Base-by-base conservation (phyloP, 2,888 invertebrate species). In the Lobophora halterata region DNA sequence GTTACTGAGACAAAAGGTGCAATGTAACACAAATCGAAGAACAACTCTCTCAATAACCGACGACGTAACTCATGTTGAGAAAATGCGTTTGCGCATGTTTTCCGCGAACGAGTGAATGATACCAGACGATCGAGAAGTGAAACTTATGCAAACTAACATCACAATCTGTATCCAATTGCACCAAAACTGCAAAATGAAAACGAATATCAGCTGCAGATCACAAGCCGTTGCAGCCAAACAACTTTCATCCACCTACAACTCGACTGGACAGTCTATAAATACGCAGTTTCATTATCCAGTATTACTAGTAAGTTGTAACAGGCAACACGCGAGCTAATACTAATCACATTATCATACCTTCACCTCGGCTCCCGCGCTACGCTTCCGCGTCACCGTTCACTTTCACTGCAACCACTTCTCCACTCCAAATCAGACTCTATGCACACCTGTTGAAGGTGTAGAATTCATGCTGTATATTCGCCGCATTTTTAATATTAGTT, bases 341-440 rank as follows among this genome's bases (percentile, higher is more conserved):
- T 70, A 64, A 71, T 69, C 67, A 67, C 67, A 72, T 69, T 66
- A 67, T 69, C 62, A 72, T 72, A 65, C 69, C 72, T 73, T 70
- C 72, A 71, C 72, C 69, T 67, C 61, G 64, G 73, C 76, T 71
- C 71, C 77, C 58, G 71, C 65, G 61, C 53, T 71, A 71, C 71
- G 73, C 74, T 82, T 82, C 83, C 80, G 78, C 74, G 76, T 73
- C 76, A 71, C 69, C n/a, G n/a, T 71, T 79, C 79, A 81, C 83
- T 83, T 85, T 85, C 83, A 81, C 83, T 82, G 55, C 52, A 47
- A 20, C 52, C 40, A 60, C 64, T 61, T 59, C 21, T 26, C 41
- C 46, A 40, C 39, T 31, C 60, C 18, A 70, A 62, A 58, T 55
- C 53, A 44, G 25, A 56, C 71, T 63, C 58, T 78, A 77, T 51